Percentiles rank a stretch among this genome's conserved stretches.
phyloP scores from a whole-genome alignment of 2,113 vertebrate genomes.

The Alectura lathami region DNA sequence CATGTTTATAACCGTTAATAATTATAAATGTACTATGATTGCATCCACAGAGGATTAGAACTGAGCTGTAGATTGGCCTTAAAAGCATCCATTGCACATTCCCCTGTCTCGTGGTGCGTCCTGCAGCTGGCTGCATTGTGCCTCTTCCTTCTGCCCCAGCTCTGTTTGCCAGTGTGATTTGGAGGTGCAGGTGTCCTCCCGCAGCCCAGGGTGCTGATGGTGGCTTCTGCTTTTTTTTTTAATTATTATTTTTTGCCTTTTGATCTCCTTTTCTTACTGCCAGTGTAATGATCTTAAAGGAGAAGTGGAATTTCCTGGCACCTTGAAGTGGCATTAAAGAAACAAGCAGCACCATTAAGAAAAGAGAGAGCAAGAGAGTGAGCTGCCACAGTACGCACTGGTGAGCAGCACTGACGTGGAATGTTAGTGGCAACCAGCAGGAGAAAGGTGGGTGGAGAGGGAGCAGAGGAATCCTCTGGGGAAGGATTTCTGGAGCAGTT shows the following conservation, averaged over 20 bases:
- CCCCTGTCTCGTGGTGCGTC: fast-evolving
- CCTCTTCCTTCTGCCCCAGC: not conserved
- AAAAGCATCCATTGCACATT: not conserved
- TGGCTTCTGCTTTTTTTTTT: not conserved
- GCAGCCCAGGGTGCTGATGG: not conserved
- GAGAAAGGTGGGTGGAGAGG: not conserved
- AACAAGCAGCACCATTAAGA: not conserved
- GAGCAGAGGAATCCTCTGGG: not conserved
- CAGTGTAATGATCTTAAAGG: not conserved
- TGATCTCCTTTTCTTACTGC: not conserved
- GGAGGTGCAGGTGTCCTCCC: not conserved
- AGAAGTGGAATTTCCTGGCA: not conserved
- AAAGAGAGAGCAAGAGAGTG: not conserved
- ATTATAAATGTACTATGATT: not conserved
- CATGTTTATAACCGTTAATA: conserved; percentile 22
- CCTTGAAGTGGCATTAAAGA: not conserved
- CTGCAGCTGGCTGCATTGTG: not conserved
- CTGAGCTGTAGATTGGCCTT: not conserved
- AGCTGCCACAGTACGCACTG: fast-evolving
- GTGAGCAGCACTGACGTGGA: fast-evolving
- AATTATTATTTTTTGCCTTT: not conserved
- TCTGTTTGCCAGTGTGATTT: fast-evolving
- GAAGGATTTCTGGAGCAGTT: not conserved
- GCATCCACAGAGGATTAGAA: not conserved
- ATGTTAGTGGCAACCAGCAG: not conserved